Conservation (phyloP, 2,113 vertebrate species). For the Zosterops pallidus region DNA sequence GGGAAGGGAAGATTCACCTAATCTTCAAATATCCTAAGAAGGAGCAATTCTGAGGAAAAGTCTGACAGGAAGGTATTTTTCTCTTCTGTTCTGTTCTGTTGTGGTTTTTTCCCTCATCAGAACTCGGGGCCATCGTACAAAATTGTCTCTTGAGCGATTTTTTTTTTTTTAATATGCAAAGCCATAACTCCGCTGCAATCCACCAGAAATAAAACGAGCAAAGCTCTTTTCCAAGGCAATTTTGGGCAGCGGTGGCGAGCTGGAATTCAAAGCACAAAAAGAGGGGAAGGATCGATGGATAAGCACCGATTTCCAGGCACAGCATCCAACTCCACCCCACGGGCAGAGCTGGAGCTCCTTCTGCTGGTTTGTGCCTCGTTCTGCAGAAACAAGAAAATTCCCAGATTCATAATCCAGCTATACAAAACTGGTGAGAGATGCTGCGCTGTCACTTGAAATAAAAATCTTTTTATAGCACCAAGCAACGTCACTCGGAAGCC, state of each 20-base stretch:
- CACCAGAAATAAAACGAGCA: neutral
- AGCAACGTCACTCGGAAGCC: neutral
- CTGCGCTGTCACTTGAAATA: neutral
- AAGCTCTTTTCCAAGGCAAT: neutral
- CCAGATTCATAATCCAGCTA: neutral
- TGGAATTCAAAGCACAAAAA: neutral
- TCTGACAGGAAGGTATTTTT: neutral
- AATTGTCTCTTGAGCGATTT: neutral
- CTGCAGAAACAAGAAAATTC: conserved; percentile 36
- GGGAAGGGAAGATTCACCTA: neutral
- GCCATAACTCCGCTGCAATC: neutral
- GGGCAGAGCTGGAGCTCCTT: conserved; percentile 64
- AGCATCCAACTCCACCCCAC: neutral
- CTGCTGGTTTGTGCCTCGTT: conserved; percentile 45
- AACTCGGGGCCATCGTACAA: neutral
- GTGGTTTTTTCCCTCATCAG: neutral
- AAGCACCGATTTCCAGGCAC: neutral
- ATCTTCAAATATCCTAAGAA: neutral
- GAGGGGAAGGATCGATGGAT: neutral
- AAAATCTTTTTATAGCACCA: conserved; percentile 5
- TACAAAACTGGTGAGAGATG: conserved; percentile 25
- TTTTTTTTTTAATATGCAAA: neutral
- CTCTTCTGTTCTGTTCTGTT: neutral
- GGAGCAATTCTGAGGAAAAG: neutral
- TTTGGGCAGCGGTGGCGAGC: neutral